Percentiles rank a stretch among this genome's conserved stretches.
These are phyloP conservation scores for Bubalus kerabau DNA, from an alignment of 2,113 vertebrate genomes.

Conservation along the genomic window DNA sequence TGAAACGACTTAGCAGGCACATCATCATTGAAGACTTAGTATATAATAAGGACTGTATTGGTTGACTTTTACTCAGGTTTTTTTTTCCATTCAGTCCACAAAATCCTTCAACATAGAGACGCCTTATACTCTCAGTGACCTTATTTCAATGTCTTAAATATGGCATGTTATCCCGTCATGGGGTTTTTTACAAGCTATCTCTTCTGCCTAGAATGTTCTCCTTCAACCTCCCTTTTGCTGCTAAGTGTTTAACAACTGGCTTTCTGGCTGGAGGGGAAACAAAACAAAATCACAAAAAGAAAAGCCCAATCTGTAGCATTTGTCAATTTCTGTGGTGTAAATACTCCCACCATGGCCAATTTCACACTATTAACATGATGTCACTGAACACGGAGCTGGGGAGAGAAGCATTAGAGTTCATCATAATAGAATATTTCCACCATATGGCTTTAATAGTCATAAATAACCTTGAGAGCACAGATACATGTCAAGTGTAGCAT, in stretches of 20 bases:
- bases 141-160: not conserved
- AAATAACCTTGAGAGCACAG: not conserved
- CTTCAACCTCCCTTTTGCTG: not conserved
- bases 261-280: too few relatives aligned
- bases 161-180: not conserved
- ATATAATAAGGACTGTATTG: too few relatives aligned
- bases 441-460: fast-evolving
- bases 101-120: not conserved
- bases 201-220: not conserved
- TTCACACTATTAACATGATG: not conserved
- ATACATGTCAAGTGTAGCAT: not conserved
- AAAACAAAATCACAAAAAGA: not conserved
- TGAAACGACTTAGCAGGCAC: not conserved
- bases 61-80: not conserved
- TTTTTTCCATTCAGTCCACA: not conserved
- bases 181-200: not conserved
- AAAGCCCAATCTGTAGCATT: not conserved
- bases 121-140: not conserved
- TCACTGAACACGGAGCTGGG: not conserved
- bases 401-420: not conserved
- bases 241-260: not conserved
- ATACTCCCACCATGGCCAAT: not conserved
- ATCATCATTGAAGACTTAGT: not conserved
- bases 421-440: not conserved
- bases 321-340: not conserved